A percentile compares a stretch with the other conserved stretches of the same genome.
Evolutionary conservation across 2,888 invertebrate species (phyloP).

Genomic region (Ferdinandea cuprea): DNA sequence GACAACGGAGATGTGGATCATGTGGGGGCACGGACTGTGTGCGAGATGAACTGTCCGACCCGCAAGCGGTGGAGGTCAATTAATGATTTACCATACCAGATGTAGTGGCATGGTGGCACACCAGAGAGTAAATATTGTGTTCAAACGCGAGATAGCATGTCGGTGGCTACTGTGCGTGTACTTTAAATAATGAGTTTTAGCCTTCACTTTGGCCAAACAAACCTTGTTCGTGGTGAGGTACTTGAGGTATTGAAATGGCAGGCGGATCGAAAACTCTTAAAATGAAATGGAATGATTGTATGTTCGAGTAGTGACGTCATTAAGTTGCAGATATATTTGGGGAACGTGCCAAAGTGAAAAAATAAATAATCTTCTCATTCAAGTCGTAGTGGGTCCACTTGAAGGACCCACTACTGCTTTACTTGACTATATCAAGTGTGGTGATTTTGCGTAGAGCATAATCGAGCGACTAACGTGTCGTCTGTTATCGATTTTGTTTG

Average conservation of each 20-base stretch:
- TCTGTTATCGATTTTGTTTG: too few species aligned
- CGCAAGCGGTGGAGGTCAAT: slow-evolving; percentile 21
- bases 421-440: too few species aligned
- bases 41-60: slow-evolving; percentile 28
- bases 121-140: background rate
- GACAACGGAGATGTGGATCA: slow-evolving; percentile 6
- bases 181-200: background rate
- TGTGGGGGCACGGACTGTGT: slow-evolving; percentile 12
- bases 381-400: too few species aligned
- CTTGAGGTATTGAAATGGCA: background rate
- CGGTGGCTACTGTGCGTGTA: background rate
- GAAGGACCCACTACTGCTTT: too few species aligned
- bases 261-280: background rate
- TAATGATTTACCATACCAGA: slow-evolving; percentile 25
- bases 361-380: too few species aligned
- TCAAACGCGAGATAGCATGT: slow-evolving; percentile 13
- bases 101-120: background rate
- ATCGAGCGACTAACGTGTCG: too few species aligned
- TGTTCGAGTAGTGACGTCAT: too few species aligned
- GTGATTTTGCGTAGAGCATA: too few species aligned
- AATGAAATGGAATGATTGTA: too few species aligned
- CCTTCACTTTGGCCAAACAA: slow-evolving; percentile 8
- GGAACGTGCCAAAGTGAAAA: too few species aligned
- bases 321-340: too few species aligned
- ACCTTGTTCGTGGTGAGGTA: slow-evolving; percentile 17